Evolutionary conservation across 2,888 invertebrate species (phyloP), one percentile per base, ranked within the genome.

Genomic region (Acanthopleura granulata): DNA sequence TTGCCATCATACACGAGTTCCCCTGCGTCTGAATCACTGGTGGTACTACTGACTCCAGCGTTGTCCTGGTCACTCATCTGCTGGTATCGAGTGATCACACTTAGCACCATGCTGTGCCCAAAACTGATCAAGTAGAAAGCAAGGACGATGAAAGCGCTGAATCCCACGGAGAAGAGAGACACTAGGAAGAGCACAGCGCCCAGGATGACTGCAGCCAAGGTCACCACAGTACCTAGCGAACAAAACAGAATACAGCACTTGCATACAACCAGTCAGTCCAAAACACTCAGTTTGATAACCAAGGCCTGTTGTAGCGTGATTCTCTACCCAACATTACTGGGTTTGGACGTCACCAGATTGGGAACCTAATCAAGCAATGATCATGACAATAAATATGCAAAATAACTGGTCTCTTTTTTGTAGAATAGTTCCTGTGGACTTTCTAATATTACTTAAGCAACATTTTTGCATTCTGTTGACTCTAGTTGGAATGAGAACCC

Each of bases 151-250:
- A 81, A 81, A 18, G 72, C 29, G 75, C 83, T 83, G 72, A 85
- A 75, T 12, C 81, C 79, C 16, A 84, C 49, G 0, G 86, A 80
- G 29, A 82, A 69, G 18, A 84, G 69, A 15, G 80, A 80, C 15
- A 79, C 80, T 66, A 85, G 61, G 66, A 83, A 80, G n/a, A 86
- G 77, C 0, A 77, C 81, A 40, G 79, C 81, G 16, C 82, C 83
- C 18, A 86, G 80, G n/a, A 86, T 50, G 6, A 86, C 14, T 16
- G 82, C 78, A n/a, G 81, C 84, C 27, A 86, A 73, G 15, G 83
- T 81, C 30, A 86, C 76, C 4, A 84, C 77, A 61, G 83, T 80
- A 27, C 86, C 86, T 86, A 77, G 16, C 78, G 75, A 51, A 12
- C 25, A 40, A 57, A n/a, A 57, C 22, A 57, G 3, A 40, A 9